Conservation (phyloP, 2,113 vertebrate species). For the Hucho hucho region DNA sequence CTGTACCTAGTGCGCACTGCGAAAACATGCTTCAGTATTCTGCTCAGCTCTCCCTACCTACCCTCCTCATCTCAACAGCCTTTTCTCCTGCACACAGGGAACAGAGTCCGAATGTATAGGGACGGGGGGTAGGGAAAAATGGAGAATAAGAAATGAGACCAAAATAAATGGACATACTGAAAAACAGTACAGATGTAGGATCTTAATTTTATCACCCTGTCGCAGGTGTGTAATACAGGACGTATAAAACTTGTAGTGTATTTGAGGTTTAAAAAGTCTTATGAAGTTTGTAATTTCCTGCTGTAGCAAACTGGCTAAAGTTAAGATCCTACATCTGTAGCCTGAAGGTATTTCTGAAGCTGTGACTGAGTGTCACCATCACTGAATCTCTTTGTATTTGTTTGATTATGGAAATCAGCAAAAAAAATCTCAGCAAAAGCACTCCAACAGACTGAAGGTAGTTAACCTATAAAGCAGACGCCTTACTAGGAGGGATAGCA, state of each 20-base stretch:
- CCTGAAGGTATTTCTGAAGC: background rate
- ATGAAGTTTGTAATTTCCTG: too few species aligned
- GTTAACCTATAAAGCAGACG: background rate
- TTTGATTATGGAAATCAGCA: background rate
- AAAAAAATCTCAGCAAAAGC: background rate
- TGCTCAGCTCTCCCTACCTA: constrained; percentile 16
- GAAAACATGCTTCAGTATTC: constrained; percentile 45
- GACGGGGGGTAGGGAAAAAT: background rate
- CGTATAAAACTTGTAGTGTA: too few species aligned
- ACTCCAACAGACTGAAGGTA: background rate
- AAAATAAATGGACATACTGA: constrained; percentile 9
- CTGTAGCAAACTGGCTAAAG: too few species aligned
- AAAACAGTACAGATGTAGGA: background rate
- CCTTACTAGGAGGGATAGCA: background rate
- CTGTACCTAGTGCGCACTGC: constrained; percentile 41
- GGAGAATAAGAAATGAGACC: background rate
- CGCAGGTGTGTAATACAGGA: too few species aligned
- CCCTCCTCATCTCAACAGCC: background rate
- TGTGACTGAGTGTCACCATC: background rate
- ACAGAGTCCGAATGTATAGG: background rate
- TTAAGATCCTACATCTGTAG: background rate
- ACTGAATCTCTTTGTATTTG: background rate
- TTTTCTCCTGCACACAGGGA: constrained; percentile 8
- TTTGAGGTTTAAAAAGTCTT: too few species aligned
- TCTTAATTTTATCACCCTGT: too few species aligned